A percentile compares a stretch with the other conserved stretches of the same genome.
These are phyloP conservation scores for Enteromius radiatus DNA, from an alignment of 2,797 vertebrate species.

Conservation along the genomic window DNA sequence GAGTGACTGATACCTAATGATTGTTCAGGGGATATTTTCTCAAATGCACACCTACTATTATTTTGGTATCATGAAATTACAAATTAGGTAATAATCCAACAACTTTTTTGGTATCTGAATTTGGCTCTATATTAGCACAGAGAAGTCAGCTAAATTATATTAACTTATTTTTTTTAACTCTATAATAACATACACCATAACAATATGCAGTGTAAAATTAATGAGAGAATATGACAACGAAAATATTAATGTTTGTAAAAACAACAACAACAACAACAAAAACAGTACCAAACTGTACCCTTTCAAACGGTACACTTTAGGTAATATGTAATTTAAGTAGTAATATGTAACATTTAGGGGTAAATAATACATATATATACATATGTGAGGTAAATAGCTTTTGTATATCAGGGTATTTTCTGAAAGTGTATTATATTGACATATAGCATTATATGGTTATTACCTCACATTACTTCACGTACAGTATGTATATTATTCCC, in stretches of 20 bases:
- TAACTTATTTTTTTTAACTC: not conserved
- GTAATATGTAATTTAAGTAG: not conserved
- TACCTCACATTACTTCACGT: not conserved
- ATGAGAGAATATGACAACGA: not conserved
- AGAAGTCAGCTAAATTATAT: not conserved
- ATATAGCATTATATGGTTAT: not conserved
- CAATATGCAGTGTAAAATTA: not conserved
- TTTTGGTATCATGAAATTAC: not conserved
- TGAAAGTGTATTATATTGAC: not conserved
- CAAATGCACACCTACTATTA: too few relatives aligned
- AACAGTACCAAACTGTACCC: not conserved
- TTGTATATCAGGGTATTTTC: not conserved
- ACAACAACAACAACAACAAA: not conserved
- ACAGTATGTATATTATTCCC: not conserved
- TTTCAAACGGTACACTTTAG: not conserved
- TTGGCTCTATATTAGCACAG: not conserved
- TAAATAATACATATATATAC: too few relatives aligned
- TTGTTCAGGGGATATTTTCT: not conserved
- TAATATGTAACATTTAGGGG: not conserved
- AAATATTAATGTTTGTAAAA: not conserved
- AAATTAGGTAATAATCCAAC: not conserved
- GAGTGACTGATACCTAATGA: constrained; percentile 6
- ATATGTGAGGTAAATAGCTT: too few relatives aligned
- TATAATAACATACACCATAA: not conserved
- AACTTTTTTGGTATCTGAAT: not conserved